Conservation (phyloP, 2,888 invertebrate genomes). For the Ditylenchus weischeri region DNA sequence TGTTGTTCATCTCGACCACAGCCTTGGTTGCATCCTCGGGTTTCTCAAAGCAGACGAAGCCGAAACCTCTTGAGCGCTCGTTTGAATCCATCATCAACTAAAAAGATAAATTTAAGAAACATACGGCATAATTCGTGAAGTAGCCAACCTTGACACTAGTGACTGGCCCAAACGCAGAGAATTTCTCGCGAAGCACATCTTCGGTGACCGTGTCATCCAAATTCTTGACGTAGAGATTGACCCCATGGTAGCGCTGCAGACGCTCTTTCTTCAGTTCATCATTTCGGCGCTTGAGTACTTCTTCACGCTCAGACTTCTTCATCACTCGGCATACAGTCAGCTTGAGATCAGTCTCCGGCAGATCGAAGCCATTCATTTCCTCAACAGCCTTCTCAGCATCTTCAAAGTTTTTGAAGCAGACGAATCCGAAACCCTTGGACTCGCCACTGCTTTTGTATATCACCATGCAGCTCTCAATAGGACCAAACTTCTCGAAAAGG, state of each 20-base stretch:
- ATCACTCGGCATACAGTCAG: conserved; percentile 95
- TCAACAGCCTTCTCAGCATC: conserved; percentile 88
- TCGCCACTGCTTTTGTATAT: conserved; percentile 36
- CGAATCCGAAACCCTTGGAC: conserved; percentile 91
- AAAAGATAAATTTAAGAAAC: conserved; percentile 5
- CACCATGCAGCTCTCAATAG: conserved; percentile 47
- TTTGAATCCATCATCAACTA: conserved; percentile 82
- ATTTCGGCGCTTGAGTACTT: conserved; percentile 90
- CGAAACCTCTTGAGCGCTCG: conserved; percentile 79
- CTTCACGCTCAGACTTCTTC: conserved; percentile 95
- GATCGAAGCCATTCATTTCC: conserved; percentile 66
- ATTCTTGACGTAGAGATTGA: conserved; percentile 98
- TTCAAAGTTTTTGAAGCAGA: conserved; percentile 93
- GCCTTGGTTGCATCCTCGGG: conserved; percentile 98
- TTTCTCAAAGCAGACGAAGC: conserved; percentile 96
- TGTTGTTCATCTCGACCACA: conserved; percentile 97
- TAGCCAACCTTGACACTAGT: conserved; percentile 79
- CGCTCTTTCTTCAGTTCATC: conserved; percentile 76
- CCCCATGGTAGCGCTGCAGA: conserved; percentile 69
- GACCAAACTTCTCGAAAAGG: conserved; percentile 71
- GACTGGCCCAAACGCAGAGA: conserved; percentile 92
- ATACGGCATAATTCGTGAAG: background rate
- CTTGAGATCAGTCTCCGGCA: conserved; percentile 14
- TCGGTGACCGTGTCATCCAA: conserved; percentile 96
- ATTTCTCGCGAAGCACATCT: conserved; percentile 89